phyloP scores from a whole-genome alignment of 2,888 invertebrate genomes.

The Troides aeacus region DNA sequence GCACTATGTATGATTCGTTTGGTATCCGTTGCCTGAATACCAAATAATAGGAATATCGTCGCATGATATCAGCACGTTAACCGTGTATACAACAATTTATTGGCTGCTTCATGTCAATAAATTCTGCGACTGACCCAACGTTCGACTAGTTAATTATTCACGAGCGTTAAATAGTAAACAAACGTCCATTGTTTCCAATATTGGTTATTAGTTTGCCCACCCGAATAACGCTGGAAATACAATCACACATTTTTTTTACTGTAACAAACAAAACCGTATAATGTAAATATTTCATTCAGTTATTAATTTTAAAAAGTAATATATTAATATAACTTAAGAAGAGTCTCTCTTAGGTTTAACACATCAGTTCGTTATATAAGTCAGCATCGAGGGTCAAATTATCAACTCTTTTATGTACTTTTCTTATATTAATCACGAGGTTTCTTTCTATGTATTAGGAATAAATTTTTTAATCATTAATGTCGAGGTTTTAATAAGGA shows the following conservation, averaged over 20 bases:
- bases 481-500: too few species aligned
- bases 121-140: conserved; percentile 23
- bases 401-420: too few species aligned
- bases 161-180: conserved; percentile 30
- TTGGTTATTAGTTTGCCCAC: conserved; percentile 32
- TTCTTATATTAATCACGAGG: too few species aligned
- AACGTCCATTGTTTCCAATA: conserved; percentile 31
- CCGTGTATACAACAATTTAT: conserved; percentile 18
- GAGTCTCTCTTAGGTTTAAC: too few species aligned
- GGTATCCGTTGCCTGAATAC: conserved; percentile 20
- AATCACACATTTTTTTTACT: conserved; percentile 16
- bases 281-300: background rate
- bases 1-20: conserved; percentile 39
- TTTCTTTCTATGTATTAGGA: too few species aligned
- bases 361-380: too few species aligned
- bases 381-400: too few species aligned
- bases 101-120: conserved; percentile 21
- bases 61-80: conserved; percentile 23
- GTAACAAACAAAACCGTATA: background rate
- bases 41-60: conserved; percentile 27
- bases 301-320: too few species aligned
- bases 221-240: conserved; percentile 30
- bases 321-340: too few species aligned
- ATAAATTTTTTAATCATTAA: too few species aligned
- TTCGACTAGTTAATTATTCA: conserved; percentile 30